Percentiles rank a stretch among this genome's conserved stretches.
Conservation (phyloP, 2,888 invertebrate species). For the Drosophila meridionalis region DNA sequence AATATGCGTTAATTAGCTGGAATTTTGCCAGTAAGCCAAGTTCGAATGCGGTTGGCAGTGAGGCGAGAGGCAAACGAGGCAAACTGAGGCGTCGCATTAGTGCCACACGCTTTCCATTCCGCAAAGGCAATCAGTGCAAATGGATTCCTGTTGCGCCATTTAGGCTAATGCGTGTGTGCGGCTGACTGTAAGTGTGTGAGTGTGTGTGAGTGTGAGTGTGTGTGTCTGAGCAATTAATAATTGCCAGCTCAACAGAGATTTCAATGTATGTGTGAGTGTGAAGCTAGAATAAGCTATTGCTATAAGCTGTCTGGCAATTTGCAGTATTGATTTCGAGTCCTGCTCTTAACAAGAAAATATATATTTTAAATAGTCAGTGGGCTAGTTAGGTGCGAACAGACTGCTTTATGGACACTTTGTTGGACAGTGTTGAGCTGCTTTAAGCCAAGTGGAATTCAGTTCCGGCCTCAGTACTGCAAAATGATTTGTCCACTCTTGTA, state of each 20-base stretch:
- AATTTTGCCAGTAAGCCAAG: slow-evolving; percentile 49
- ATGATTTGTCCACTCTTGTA: slow-evolving; percentile 70
- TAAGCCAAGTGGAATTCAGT: neutral
- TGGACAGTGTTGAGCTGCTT: slow-evolving; percentile 24
- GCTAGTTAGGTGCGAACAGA: neutral
- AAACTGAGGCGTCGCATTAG: slow-evolving; percentile 14
- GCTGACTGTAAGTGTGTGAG: neutral
- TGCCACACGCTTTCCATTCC: slow-evolving; percentile 12
- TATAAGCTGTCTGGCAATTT: slow-evolving; percentile 3
- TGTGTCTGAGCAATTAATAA: slow-evolving; percentile 49
- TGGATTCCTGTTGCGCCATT: slow-evolving; percentile 53
- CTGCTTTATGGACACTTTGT: neutral
- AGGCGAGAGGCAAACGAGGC: neutral
- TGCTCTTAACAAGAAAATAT: neutral
- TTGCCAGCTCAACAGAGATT: slow-evolving; percentile 37
- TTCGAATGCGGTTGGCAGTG: slow-evolving; percentile 19
- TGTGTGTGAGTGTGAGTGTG: slow-evolving; percentile 12
- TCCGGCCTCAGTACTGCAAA: slow-evolving; percentile 17
- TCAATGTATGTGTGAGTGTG: slow-evolving; percentile 11
- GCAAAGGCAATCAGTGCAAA: slow-evolving; percentile 68
- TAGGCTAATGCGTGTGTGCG: slow-evolving; percentile 16
- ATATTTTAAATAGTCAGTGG: neutral
- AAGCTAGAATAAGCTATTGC: slow-evolving; percentile 28
- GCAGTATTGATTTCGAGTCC: slow-evolving; percentile 5
- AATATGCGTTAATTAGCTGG: slow-evolving; percentile 67